Conservation (phyloP, 2,888 invertebrate genomes). For the Hedychridium roseum region DNA sequence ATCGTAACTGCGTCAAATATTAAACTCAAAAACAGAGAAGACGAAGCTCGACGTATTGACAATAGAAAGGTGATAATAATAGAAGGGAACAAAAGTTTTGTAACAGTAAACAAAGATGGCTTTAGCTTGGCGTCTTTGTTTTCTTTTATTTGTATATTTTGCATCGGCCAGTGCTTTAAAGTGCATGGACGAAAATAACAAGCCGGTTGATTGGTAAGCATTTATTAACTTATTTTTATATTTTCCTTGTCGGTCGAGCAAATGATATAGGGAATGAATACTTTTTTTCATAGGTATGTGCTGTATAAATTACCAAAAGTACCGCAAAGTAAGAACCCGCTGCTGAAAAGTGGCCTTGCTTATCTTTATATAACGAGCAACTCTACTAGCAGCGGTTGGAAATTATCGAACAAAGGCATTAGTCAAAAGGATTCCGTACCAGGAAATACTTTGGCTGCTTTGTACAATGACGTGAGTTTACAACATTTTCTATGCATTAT, state of each 20-base stretch:
- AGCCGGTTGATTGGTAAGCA: slow-evolving; percentile 76
- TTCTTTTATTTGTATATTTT: no score
- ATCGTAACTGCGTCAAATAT: no score
- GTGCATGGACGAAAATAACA: slow-evolving; percentile 71
- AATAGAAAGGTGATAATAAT: no score
- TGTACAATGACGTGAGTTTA: slow-evolving; percentile 64
- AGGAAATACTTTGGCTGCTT: slow-evolving; percentile 70
- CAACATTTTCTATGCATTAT: background rate
- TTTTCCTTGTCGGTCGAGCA: no score
- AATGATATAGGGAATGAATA: slow-evolving; percentile 17
- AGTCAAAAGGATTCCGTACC: slow-evolving; percentile 72
- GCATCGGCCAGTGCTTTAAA: no score
- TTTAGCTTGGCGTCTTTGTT: no score
- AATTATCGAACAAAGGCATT: slow-evolving; percentile 72
- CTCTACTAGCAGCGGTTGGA: slow-evolving; percentile 71
- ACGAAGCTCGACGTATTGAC: no score
- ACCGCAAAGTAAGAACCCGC: slow-evolving; percentile 66
- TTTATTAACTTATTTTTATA: background rate
- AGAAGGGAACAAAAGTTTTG: no score
- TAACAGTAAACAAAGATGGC: no score
- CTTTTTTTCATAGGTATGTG: slow-evolving; percentile 74
- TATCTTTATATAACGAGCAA: slow-evolving; percentile 77
- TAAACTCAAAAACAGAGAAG: no score
- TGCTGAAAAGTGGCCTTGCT: slow-evolving; percentile 71
- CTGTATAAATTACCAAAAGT: slow-evolving; percentile 81